Evolutionary conservation across 1,140 invertebrate genomes (phyloP), one percentile per base, ranked within the genome.

Genomic region (Camponotus pennsylvanicus): DNA sequence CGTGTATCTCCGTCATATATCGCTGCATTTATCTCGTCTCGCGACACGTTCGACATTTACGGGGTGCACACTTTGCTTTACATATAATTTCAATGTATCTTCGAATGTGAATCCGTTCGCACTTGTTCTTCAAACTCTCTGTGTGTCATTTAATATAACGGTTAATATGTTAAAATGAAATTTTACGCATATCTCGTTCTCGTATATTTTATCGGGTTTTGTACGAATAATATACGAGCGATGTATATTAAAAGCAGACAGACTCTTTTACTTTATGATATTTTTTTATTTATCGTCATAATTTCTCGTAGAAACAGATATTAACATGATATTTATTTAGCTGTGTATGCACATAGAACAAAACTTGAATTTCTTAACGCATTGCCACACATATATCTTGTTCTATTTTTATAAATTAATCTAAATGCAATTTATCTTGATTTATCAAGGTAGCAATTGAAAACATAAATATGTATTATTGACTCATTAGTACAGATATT

Each of bases 1-100:
- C 86, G 75, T 52, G 49, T 42, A 27, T 49, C 69, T 83, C 57
- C 55, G 40, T 61, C 67, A 73, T 18, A 52, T n/a, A 11, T 6
- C 37, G 27, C 61, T 70, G 37, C 79, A 40, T 42, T 45, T 42
- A 15, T 45, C 11, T 57, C 64, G 13, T 7, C 5, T 52, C 13
- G 42, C 21, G 49, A 8, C 15, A 67, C 27, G 59, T 37, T 15
- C 32, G 63, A 18, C n/a, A 5, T 70, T 66, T 66, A 66, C 34
- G 18, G 18, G 40, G 11, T 18, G 27, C 76, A 78, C 61, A 78
- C 42, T 49, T 78, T 78, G 27, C 21, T 66, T 78, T 13, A 37
- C 15, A 21, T 21, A 15, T 27, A 55, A 52, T 8, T 21, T 9
- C 6, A 21, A 77, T 64, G 3, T 52, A 45, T 64, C 3, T n/a